Conservation (phyloP, 2,888 invertebrate species). For the Cyclophora punctaria region DNA sequence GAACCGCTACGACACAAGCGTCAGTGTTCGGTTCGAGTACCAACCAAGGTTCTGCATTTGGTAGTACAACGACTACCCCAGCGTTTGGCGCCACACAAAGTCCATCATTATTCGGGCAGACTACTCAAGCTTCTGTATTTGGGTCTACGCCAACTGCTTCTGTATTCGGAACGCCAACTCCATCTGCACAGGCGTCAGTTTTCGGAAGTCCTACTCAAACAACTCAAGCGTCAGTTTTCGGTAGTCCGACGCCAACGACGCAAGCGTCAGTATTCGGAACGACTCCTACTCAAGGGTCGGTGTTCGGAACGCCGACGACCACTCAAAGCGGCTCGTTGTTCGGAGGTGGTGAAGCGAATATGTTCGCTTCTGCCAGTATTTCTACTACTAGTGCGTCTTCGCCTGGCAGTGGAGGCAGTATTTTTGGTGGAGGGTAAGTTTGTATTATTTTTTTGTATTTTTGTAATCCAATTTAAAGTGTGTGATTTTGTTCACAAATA, state of each 20-base stretch:
- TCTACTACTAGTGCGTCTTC: constrained; percentile 54
- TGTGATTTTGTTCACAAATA: no score
- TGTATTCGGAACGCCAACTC: constrained; percentile 28
- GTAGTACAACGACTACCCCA: constrained; percentile 13
- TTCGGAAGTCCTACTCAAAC: constrained; percentile 20
- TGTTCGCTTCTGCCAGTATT: constrained; percentile 64
- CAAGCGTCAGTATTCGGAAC: constrained; percentile 30
- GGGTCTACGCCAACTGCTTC: constrained; percentile 30
- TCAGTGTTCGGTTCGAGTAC: constrained; percentile 27
- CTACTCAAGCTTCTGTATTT: constrained; percentile 33
- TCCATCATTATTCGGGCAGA: constrained; percentile 38
- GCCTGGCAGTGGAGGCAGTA: constrained; percentile 42
- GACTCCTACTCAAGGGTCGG: constrained; percentile 20
- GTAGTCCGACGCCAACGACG: constrained; percentile 8
- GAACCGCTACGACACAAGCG: constrained; percentile 15
- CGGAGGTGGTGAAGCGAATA: constrained; percentile 42
- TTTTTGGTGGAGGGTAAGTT: constrained; percentile 55
- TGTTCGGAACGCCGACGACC: constrained; percentile 34
- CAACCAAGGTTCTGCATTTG: constrained; percentile 27
- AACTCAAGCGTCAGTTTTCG: constrained; percentile 22
- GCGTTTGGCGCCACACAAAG: constrained; percentile 20
- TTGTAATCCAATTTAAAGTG: background rate
- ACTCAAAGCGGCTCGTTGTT: constrained; percentile 46
- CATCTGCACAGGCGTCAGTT: constrained; percentile 24
- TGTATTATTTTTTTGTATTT: background rate